phyloP scores from a whole-genome alignment of 1,140 invertebrate species.

The Ephestia elutella region DNA sequence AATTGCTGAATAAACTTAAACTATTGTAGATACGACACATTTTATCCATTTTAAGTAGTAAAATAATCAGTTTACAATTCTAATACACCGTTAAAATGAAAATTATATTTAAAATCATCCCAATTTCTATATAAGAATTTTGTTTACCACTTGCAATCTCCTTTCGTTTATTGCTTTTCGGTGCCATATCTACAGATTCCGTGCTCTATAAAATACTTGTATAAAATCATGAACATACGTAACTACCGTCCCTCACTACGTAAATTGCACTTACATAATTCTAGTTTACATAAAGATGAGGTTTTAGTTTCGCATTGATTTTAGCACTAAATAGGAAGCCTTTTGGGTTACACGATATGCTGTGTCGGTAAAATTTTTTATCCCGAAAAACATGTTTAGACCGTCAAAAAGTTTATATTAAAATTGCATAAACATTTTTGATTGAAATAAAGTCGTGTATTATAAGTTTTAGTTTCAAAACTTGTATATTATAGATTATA shows the following conservation, averaged over 20 bases:
- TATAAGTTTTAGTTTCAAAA: no score
- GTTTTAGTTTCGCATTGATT: constrained; percentile 19
- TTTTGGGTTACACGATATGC: constrained; percentile 24
- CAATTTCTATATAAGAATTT: neutral
- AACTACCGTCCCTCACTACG: constrained; percentile 29
- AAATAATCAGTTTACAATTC: neutral
- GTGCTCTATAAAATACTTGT: constrained; percentile 1
- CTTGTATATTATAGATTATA: neutral
- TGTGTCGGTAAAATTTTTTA: constrained; percentile 5
- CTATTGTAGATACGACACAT: constrained; percentile 1
- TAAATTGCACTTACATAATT: constrained; percentile 51
- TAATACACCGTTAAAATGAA: neutral
- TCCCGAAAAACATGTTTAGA: no score
- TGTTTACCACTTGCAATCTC: neutral
- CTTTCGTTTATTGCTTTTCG: neutral
- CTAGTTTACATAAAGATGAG: constrained; percentile 30
- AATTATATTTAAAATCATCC: neutral
- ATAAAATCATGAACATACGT: neutral
- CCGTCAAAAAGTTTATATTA: no score
- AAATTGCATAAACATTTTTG: no score
- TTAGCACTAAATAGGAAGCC: constrained; percentile 51
- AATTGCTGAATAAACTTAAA: constrained; percentile 13
- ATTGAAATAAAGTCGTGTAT: no score
- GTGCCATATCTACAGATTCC: neutral
- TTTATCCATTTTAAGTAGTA: neutral